These are phyloP conservation scores for Drosophila mayri DNA, from an alignment of 1,140 invertebrate genomes.

Conservation along the genomic window DNA sequence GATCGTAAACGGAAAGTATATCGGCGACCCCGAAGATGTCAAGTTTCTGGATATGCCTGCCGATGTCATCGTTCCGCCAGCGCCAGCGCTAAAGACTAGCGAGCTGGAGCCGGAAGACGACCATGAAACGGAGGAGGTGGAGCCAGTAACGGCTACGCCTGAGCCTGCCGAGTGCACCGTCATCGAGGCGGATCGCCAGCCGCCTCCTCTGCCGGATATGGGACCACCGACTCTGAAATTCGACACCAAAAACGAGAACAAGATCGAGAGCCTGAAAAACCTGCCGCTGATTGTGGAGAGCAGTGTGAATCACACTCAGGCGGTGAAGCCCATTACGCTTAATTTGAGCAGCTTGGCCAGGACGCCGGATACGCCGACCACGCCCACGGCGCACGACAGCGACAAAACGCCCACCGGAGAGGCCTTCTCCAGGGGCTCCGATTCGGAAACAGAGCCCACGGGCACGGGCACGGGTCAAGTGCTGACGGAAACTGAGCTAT, in stretches of 20 bases:
- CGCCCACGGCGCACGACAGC: constrained; percentile 71
- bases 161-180: constrained; percentile 77
- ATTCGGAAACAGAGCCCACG: constrained; percentile 87
- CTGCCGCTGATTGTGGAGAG: constrained; percentile 77
- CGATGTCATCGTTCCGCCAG: constrained; percentile 65
- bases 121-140: constrained; percentile 61
- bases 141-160: constrained; percentile 76
- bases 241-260: constrained; percentile 84
- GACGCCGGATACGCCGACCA: constrained; percentile 74
- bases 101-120: constrained; percentile 66
- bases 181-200: constrained; percentile 55
- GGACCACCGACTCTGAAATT: constrained; percentile 77
- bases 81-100: constrained; percentile 58
- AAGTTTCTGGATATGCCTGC: constrained; percentile 79
- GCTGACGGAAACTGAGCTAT: constrained; percentile 93
- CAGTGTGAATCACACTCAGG: constrained; percentile 59
- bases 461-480: constrained; percentile 89
- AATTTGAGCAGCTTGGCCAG: constrained; percentile 63
- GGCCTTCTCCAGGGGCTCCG: constrained; percentile 57
- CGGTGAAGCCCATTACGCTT: constrained; percentile 70
- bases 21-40: constrained; percentile 84
- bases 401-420: constrained; percentile 83
- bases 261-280: constrained; percentile 82
- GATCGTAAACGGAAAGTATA: constrained; percentile 85
- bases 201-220: constrained; percentile 65